Percentiles rank a stretch among this genome's conserved stretches.
These are phyloP conservation scores for Cyanoramphus novaezelandiae DNA, from an alignment of 2,113 vertebrate species.

Conservation along the genomic window DNA sequence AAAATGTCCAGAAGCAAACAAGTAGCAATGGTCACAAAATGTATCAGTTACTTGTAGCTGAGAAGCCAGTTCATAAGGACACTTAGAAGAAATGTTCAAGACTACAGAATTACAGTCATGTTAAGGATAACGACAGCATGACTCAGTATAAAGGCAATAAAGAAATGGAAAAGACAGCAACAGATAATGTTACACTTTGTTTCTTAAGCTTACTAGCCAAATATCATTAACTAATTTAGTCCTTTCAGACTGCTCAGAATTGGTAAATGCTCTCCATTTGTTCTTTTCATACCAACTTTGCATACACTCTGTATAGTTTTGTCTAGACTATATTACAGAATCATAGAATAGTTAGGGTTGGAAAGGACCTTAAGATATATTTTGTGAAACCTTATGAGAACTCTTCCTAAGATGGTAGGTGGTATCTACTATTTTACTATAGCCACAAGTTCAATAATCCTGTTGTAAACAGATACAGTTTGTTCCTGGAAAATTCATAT, in stretches of 20 bases:
- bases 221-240: background rate
- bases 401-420: background rate
- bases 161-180: background rate
- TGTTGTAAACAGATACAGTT: background rate
- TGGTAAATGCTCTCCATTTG: background rate
- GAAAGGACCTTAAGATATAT: background rate
- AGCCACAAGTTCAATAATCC: background rate
- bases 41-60: background rate
- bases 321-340: background rate
- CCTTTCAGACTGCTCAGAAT: background rate
- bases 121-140: background rate
- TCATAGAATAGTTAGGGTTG: background rate
- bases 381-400: background rate
- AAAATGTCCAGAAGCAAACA: background rate
- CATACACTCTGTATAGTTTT: background rate
- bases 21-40: background rate
- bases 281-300: background rate
- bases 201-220: background rate
- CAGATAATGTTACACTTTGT: background rate
- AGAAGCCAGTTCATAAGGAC: background rate
- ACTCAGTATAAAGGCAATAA: background rate
- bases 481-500: background rate
- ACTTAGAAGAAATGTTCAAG: background rate
- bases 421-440: background rate
- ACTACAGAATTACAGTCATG: background rate